phyloP scores from a whole-genome alignment of 1,140 invertebrate species.

The Phymastichus coffea region DNA sequence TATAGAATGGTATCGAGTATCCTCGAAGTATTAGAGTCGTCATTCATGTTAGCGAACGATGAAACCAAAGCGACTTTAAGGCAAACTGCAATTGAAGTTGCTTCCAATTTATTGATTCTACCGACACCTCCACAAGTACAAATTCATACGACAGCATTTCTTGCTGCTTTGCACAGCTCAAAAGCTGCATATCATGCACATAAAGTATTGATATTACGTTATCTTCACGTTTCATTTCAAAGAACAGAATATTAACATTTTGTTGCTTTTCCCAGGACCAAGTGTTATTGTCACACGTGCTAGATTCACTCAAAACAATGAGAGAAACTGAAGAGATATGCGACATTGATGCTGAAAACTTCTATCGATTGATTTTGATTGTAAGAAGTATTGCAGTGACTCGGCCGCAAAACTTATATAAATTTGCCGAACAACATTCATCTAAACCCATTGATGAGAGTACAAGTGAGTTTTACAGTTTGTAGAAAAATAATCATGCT shows the following conservation, averaged over 20 bases:
- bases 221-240: constrained; percentile 17
- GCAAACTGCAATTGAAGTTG: constrained; percentile 68
- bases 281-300: constrained; percentile 76
- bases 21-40: constrained; percentile 74
- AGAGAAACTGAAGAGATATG: constrained; percentile 58
- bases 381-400: constrained; percentile 82
- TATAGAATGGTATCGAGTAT: constrained; percentile 71
- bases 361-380: constrained; percentile 82
- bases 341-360: constrained; percentile 87
- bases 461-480: constrained; percentile 41
- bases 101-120: constrained; percentile 77
- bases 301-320: constrained; percentile 68
- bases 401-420: constrained; percentile 79
- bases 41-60: constrained; percentile 60
- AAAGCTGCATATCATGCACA: constrained; percentile 79
- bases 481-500: not conserved
- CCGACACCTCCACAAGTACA: constrained; percentile 80
- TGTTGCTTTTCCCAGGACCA: constrained; percentile 76
- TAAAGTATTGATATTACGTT: constrained; percentile 61
- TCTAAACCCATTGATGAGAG: constrained; percentile 56
- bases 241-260: constrained; percentile 7
- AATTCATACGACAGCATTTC: constrained; percentile 73
- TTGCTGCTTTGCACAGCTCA: constrained; percentile 77
- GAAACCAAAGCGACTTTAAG: constrained; percentile 51
- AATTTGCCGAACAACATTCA: constrained; percentile 68